Evolutionary conservation across 2,888 invertebrate genomes (phyloP).

Genomic region (Zygothrica quintamaculata): DNA sequence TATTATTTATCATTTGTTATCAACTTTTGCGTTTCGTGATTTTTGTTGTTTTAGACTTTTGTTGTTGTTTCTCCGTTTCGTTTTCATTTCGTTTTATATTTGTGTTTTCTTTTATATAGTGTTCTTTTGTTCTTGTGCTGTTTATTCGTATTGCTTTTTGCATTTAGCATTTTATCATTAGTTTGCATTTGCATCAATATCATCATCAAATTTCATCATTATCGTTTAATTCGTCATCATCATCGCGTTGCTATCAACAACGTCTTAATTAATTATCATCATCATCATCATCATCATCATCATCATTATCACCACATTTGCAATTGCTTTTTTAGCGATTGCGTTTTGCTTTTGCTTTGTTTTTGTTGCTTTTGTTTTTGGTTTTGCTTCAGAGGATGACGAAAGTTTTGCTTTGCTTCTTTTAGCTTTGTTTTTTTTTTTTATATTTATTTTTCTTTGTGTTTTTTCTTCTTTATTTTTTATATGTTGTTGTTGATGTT

Average conservation of each 20-base stretch:
- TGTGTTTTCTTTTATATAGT: slow-evolving; percentile 45
- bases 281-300: slow-evolving; percentile 4
- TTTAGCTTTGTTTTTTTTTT: slow-evolving; percentile 31
- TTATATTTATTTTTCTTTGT: slow-evolving; percentile 31
- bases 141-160: slow-evolving; percentile 31
- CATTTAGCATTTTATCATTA: slow-evolving; percentile 6
- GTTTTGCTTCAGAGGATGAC: slow-evolving; percentile 59
- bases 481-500: slow-evolving; percentile 4
- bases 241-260: too few species aligned
- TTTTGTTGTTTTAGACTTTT: slow-evolving; percentile 63
- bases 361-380: slow-evolving; percentile 6
- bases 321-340: slow-evolving; percentile 25
- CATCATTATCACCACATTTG: slow-evolving; percentile 23
- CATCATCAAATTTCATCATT: slow-evolving; percentile 2
- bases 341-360: slow-evolving; percentile 18
- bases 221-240: neutral
- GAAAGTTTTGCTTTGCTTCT: slow-evolving; percentile 50
- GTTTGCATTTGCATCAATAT: slow-evolving; percentile 7
- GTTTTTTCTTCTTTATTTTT: slow-evolving; percentile 22
- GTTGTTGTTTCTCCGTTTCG: slow-evolving; percentile 55
- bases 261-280: too few species aligned
- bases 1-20: slow-evolving; percentile 48
- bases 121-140: slow-evolving; percentile 48
- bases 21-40: slow-evolving; percentile 67
- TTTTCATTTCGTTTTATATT: slow-evolving; percentile 42